Percentiles rank a stretch among this genome's conserved stretches.
phyloP scores from a whole-genome alignment of 2,113 vertebrate genomes.

The Cranoglanis bouderius region DNA sequence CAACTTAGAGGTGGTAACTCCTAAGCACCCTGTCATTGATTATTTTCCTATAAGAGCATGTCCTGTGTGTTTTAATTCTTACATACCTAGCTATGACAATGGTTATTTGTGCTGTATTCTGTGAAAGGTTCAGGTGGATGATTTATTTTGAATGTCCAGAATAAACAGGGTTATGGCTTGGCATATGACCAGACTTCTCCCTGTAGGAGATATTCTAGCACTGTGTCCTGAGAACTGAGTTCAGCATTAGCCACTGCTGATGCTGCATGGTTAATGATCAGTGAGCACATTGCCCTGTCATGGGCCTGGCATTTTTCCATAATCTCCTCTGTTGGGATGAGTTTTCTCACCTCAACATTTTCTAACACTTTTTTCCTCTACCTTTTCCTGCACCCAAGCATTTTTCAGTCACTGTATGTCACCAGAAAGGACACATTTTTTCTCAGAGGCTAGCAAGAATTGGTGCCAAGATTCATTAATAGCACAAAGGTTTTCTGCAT shows the following conservation, averaged over 20 bases:
- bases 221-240: conserved; percentile 32
- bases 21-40: background rate
- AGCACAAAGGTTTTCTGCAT: background rate
- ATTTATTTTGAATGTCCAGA: conserved; percentile 11
- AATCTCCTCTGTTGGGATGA: background rate
- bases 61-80: background rate
- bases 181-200: background rate
- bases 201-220: conserved; percentile 5
- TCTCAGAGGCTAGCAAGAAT: background rate
- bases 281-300: conserved; percentile 19
- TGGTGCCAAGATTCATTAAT: conserved; percentile 17
- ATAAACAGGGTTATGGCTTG: conserved; percentile 12
- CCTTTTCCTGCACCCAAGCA: background rate
- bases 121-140: background rate
- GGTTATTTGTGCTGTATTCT: background rate
- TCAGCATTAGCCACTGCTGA: conserved; percentile 25
- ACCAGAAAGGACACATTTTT: background rate
- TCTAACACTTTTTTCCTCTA: background rate
- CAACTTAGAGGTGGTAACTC: background rate
- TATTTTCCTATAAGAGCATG: background rate
- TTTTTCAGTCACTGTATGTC: background rate
- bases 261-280: conserved; percentile 32
- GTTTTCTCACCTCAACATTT: conserved; percentile 14
- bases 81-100: background rate
- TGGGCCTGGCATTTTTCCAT: background rate